Evolutionary conservation across 2,113 vertebrate genomes (phyloP), one percentile per base, ranked within the genome.

Genomic region (Poeciliopsis turrubarensis): DNA sequence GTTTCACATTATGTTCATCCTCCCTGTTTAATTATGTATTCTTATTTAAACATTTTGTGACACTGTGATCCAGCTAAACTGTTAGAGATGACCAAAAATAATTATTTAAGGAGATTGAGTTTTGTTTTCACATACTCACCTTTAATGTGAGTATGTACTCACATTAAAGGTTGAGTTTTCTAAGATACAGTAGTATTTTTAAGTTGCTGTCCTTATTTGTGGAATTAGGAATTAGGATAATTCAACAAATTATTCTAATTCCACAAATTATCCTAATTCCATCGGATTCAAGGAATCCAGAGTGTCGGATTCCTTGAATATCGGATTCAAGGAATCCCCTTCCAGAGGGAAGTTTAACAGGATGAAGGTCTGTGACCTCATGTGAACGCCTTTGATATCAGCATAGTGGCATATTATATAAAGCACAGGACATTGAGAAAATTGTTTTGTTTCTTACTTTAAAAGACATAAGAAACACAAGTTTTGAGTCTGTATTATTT

Each of bases 271-370:
- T 30, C 31, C 31, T 5, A 31, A 31, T 32, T 32, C 31, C 31
- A 32, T 32, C 6, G 6, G 1, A 32, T 32, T 32, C 31, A 7
- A 7, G 6, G 6, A 32, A 32, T 32, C 31, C 1, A 7, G 32
- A 34, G 7, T 34, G 32, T 9, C 7, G 32, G 32, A 34, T 34
- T 32, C 31, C 31, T 32, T 32, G 54, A 44, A 29, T 65, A 2
- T 17, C 26, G 26, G 60, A 65, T 64, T 60, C 6, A 73, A 77
- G 75, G 73, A 78, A 44, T 39, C 47, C 1, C 25, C 29, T 78
- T 78, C 31, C 25, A 60, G 71, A 66, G 75, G 34, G 39, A 15
- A 75, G 19, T 80, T 60, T 73, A 60, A 54, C 73, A 60, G 39
- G 51, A n/a, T 68, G 78, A 72, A 61, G 63, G 4, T 31, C 11